Conservation (phyloP, 2,113 vertebrate genomes). For the Tupaia tana region DNA sequence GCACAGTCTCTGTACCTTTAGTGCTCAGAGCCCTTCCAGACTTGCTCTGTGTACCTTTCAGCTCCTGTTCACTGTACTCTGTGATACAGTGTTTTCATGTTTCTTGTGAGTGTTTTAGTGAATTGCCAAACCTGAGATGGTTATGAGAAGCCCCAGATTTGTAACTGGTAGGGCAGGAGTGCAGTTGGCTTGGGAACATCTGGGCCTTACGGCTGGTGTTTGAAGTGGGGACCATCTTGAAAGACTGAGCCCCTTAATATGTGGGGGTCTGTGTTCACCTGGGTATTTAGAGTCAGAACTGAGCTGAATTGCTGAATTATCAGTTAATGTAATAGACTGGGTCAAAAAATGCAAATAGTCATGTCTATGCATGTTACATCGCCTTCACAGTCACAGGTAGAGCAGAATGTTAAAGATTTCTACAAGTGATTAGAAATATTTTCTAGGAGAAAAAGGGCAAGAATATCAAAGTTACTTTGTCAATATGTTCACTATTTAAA, state of each 20-base stretch:
- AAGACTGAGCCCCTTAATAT: neutral
- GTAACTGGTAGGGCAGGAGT: neutral
- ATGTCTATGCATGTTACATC: neutral
- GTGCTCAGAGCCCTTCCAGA: neutral
- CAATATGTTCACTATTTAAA: neutral
- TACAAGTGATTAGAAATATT: neutral
- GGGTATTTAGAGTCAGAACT: neutral
- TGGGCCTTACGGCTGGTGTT: neutral
- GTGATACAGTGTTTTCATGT: neutral
- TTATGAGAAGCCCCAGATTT: neutral
- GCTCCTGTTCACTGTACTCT: neutral
- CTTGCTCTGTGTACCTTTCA: neutral
- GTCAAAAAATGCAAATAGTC: neutral
- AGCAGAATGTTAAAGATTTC: neutral
- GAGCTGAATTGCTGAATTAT: neutral
- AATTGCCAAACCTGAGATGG: fast-evolving
- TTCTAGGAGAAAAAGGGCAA: neutral
- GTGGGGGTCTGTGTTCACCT: neutral
- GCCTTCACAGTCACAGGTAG: neutral
- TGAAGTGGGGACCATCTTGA: neutral
- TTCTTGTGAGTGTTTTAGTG: neutral
- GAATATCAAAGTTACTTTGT: neutral
- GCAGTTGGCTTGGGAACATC: neutral
- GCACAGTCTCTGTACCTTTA: no score
- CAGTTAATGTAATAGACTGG: neutral